Evolutionary conservation across 2,888 invertebrate species (phyloP).

Genomic region (Heterodera filipjevi): DNA sequence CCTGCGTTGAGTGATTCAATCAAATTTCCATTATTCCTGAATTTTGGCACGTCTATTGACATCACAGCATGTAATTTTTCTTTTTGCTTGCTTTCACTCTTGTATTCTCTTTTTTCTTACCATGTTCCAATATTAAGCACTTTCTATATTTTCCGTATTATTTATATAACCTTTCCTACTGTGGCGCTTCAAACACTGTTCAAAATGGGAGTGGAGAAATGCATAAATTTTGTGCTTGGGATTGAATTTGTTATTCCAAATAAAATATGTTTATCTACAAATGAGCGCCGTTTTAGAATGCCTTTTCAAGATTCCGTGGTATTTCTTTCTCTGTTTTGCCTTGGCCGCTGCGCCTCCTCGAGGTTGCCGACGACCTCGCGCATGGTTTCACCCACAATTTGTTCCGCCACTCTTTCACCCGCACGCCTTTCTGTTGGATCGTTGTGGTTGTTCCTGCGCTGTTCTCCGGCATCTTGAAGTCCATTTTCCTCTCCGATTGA

Average conservation of each 20-base stretch:
- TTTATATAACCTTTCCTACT: not conserved
- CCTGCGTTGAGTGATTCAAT: not conserved
- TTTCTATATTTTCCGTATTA: not conserved
- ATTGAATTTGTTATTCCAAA: not conserved
- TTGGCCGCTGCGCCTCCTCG: not conserved
- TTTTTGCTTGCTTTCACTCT: not conserved
- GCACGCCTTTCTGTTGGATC: not conserved
- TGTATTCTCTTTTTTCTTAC: not conserved
- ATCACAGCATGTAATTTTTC: no score
- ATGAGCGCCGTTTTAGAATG: not conserved
- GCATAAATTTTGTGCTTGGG: not conserved
- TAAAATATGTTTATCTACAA: not conserved
- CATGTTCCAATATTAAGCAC: not conserved
- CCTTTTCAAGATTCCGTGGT: not conserved
- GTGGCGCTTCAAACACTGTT: not conserved
- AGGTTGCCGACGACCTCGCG: not conserved
- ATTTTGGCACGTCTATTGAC: not conserved
- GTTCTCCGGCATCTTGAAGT: not conserved
- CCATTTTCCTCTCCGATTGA: not conserved
- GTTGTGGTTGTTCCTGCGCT: not conserved
- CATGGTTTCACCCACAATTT: constrained; percentile 6
- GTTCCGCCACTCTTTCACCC: not conserved
- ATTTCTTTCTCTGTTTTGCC: not conserved
- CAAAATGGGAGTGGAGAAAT: not conserved
- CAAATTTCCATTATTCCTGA: not conserved